Evolutionary conservation across 2,888 invertebrate genomes (phyloP).

Genomic region (Zaprionus lineosus): DNA sequence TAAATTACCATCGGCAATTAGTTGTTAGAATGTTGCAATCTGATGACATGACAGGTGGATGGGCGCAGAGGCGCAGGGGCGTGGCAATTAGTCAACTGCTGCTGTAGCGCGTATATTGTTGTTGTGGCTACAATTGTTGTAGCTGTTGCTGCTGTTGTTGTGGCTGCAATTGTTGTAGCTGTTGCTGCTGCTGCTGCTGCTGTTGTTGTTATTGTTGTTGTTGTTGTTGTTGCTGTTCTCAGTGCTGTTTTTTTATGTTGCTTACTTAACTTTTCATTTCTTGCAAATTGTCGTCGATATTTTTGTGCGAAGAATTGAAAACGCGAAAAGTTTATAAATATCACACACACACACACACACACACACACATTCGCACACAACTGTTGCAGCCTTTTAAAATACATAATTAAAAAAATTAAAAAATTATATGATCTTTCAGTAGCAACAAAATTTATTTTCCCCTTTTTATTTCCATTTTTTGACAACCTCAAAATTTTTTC

Average conservation of each 20-base stretch:
- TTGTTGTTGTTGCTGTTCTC: conserved; percentile 30
- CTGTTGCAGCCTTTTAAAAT: conserved; percentile 44
- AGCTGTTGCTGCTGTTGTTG: conserved; percentile 47
- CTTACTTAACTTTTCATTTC: conserved; percentile 23
- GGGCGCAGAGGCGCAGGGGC: neutral
- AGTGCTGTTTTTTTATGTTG: neutral
- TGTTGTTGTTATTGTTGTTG: conserved; percentile 30
- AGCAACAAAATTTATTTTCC: conserved; percentile 30
- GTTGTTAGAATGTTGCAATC: conserved; percentile 41
- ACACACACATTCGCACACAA: no score
- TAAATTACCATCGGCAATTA: conserved; percentile 61
- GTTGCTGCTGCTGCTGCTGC: conserved; percentile 34
- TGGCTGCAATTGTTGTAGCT: conserved; percentile 51
- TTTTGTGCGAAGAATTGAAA: conserved; percentile 16
- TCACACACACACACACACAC: conserved; percentile 21
- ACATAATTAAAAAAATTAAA: conserved; percentile 54
- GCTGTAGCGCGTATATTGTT: conserved; percentile 55
- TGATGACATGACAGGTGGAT: conserved; percentile 1
- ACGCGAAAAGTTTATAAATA: conserved; percentile 62
- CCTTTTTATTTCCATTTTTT: conserved; percentile 35
- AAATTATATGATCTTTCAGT: conserved; percentile 49
- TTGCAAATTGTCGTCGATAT: conserved; percentile 32
- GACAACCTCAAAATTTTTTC: no score
- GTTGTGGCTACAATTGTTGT: conserved; percentile 10
- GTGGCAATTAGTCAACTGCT: conserved; percentile 1